phyloP scores from a whole-genome alignment of 1,140 invertebrate species.

The Trypoxylus dichotomus region DNA sequence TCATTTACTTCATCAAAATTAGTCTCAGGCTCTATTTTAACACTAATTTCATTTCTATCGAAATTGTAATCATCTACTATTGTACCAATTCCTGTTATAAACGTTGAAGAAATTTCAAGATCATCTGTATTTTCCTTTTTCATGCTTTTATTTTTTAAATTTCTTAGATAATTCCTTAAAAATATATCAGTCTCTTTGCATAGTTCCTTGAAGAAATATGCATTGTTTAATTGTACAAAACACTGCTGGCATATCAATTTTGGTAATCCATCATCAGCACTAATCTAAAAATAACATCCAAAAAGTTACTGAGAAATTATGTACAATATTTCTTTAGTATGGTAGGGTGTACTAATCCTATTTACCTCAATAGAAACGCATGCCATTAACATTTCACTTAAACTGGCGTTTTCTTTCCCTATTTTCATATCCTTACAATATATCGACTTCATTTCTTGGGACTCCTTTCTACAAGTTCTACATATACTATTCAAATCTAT shows the following conservation, averaged over 20 bases:
- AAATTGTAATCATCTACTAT: background rate
- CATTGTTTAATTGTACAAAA: conserved; percentile 43
- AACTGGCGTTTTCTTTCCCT: conserved; percentile 38
- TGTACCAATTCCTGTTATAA: background rate
- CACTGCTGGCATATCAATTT: conserved; percentile 47
- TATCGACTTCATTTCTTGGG: conserved; percentile 42
- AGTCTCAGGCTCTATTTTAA: no score
- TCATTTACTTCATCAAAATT: no score
- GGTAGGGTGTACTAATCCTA: background rate
- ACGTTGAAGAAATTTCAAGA: background rate
- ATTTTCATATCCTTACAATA: conserved; percentile 40
- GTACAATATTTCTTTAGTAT: background rate
- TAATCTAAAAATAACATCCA: conserved; percentile 38
- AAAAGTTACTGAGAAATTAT: background rate
- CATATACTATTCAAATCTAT: conserved; percentile 40
- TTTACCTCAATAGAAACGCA: conserved; percentile 50
- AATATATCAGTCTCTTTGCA: conserved; percentile 45
- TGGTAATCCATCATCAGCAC: conserved; percentile 45
- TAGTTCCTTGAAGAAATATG: conserved; percentile 48
- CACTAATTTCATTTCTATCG: background rate
- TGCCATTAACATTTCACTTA: conserved; percentile 54
- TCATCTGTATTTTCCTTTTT: conserved; percentile 38
- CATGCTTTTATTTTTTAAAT: conserved; percentile 43
- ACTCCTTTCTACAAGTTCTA: conserved; percentile 45
- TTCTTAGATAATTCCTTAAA: conserved; percentile 45